Percentiles rank a stretch among this genome's conserved stretches.
These are phyloP conservation scores for Ethmia dodecea DNA, from an alignment of 2,888 invertebrate species.

Conservation along the genomic window DNA sequence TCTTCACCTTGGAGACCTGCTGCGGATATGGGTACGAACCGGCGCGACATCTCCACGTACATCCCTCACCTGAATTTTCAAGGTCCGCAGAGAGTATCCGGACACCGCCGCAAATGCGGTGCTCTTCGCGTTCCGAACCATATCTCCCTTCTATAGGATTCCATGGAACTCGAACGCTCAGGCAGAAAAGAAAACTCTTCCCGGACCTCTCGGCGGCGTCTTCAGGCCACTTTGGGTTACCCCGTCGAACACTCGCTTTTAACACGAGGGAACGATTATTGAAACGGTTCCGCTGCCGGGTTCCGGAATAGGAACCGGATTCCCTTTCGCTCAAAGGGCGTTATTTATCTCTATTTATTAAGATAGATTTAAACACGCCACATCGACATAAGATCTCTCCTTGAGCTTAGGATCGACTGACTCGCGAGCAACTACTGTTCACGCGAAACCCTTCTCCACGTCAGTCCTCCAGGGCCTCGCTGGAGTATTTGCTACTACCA, in stretches of 20 bases:
- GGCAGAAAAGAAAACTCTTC: slow-evolving; percentile 63
- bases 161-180: slow-evolving; percentile 67
- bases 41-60: slow-evolving; percentile 46
- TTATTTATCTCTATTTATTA: slow-evolving; percentile 26
- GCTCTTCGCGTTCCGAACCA: slow-evolving; percentile 62
- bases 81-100: slow-evolving; percentile 45
- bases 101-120: slow-evolving; percentile 37
- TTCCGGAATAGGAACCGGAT: slow-evolving; percentile 79
- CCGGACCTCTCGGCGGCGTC: slow-evolving; percentile 74
- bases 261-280: slow-evolving; percentile 54
- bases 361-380: too few relatives aligned
- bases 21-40: slow-evolving; percentile 84
- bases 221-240: slow-evolving; percentile 72
- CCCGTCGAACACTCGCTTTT: slow-evolving; percentile 34
- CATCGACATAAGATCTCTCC: too few relatives aligned
- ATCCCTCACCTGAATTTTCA: slow-evolving; percentile 49
- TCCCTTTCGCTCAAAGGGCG: slow-evolving; percentile 69
- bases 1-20: slow-evolving; percentile 86
- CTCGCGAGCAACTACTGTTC: too few relatives aligned
- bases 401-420: too few relatives aligned
- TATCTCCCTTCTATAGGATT: slow-evolving; percentile 72
- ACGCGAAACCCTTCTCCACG: too few relatives aligned
- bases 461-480: too few relatives aligned
- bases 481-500: too few relatives aligned
- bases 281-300: slow-evolving; percentile 74